Evolutionary conservation across 92 coral and sea anemone species (phyloP).

Genomic region (Phenganax marumi): DNA sequence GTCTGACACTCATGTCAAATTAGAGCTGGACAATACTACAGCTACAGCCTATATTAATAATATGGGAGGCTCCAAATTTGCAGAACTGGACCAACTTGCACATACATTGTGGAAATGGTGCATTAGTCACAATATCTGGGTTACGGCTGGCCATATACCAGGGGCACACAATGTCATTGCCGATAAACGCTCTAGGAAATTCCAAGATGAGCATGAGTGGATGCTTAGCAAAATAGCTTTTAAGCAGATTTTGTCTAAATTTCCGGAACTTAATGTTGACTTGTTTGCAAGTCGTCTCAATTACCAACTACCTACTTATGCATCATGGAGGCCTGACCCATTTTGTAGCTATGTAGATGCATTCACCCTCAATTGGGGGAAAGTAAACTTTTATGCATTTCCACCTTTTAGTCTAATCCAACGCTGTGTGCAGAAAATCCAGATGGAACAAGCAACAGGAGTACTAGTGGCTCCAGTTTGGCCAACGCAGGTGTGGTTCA

Average conservation of each 20-base stretch:
- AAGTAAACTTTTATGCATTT: slow-evolving; percentile 49
- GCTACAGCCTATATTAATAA: slow-evolving; percentile 56
- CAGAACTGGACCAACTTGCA: slow-evolving; percentile 52
- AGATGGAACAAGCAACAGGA: slow-evolving; percentile 53
- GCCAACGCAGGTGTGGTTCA: slow-evolving; percentile 57
- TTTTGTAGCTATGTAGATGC: slow-evolving; percentile 38
- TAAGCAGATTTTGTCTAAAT: slow-evolving; percentile 34
- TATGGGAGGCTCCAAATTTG: slow-evolving; percentile 63
- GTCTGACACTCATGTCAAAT: slow-evolving; percentile 42
- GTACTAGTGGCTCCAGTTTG: slow-evolving; percentile 48
- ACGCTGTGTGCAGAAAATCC: slow-evolving; percentile 42
- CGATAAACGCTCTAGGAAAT: slow-evolving; percentile 55
- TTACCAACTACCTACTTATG: slow-evolving; percentile 31
- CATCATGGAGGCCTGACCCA: slow-evolving; percentile 49
- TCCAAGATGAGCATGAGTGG: slow-evolving; percentile 71
- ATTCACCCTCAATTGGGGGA: slow-evolving; percentile 34
- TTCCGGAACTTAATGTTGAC: slow-evolving; percentile 49
- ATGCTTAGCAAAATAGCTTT: slow-evolving; percentile 45
- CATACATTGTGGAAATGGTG: slow-evolving; percentile 65
- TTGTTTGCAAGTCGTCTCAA: slow-evolving; percentile 70
- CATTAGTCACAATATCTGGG: slow-evolving; percentile 50
- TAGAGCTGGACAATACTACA: slow-evolving; percentile 57
- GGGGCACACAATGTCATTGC: slow-evolving; percentile 48
- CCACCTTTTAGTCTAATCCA: slow-evolving; percentile 57
- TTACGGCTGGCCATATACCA: slow-evolving; percentile 64